phyloP scores from a whole-genome alignment of 2,113 vertebrate species.

The Alethe castanea region DNA sequence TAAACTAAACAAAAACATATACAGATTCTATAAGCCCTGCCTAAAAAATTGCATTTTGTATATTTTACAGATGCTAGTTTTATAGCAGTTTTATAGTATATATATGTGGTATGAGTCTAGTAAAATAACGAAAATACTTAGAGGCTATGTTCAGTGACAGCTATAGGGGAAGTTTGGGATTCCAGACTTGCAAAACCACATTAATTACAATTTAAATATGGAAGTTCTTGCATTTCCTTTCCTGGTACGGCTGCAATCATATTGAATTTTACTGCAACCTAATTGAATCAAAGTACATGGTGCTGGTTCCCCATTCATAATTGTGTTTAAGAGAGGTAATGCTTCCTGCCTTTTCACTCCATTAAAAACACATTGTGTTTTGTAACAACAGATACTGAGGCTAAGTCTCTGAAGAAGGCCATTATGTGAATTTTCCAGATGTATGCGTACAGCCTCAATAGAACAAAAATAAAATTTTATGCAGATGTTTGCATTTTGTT shows the following conservation, averaged over 20 bases:
- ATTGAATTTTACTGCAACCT: background rate
- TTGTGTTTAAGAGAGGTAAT: background rate
- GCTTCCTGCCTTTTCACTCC: background rate
- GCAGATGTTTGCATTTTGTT: background rate
- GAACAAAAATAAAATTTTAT: background rate
- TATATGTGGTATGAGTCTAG: background rate
- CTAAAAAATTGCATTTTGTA: background rate
- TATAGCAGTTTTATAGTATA: background rate
- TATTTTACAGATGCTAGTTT: background rate
- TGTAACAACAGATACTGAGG: background rate
- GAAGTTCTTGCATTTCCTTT: background rate
- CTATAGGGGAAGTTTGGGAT: background rate
- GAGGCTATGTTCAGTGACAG: background rate
- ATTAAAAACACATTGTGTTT: conserved; percentile 27
- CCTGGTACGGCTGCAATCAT: background rate
- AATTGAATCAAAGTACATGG: background rate
- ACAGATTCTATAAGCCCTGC: background rate
- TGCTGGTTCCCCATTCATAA: background rate
- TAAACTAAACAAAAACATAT: no score
- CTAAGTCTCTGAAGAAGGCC: background rate
- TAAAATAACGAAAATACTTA: background rate
- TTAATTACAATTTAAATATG: background rate
- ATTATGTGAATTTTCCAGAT: background rate
- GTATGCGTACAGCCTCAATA: background rate
- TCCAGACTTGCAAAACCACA: background rate